Conservation (phyloP, 2,113 vertebrate species). For the Tor tambroides region DNA sequence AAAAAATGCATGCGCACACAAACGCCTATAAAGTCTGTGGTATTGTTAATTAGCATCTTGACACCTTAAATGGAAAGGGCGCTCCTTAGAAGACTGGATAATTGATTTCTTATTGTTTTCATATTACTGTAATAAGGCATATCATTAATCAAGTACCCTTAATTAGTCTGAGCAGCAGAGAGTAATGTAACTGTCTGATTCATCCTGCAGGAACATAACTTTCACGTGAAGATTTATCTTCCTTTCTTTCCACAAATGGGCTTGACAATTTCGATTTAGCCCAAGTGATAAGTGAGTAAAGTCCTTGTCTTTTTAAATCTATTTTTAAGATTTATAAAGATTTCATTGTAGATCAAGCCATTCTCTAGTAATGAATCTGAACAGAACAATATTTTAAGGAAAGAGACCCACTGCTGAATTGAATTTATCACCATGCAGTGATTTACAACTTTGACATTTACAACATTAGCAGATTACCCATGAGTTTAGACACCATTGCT, state of each 20-base stretch:
- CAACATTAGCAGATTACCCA: not conserved
- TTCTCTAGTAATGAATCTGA: constrained; percentile 14
- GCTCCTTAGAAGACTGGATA: not conserved
- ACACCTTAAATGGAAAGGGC: not conserved
- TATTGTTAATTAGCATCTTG: constrained; percentile 16
- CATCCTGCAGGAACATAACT: not conserved
- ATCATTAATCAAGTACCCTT: constrained; percentile 8
- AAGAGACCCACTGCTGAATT: not conserved
- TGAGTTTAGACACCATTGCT: not conserved
- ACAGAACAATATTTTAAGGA: constrained; percentile 20
- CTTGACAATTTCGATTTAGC: not conserved
- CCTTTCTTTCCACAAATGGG: constrained; percentile 26
- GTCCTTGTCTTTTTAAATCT: constrained; percentile 3
- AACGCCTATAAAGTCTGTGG: not conserved
- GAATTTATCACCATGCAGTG: not conserved
- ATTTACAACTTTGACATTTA: constrained; percentile 26
- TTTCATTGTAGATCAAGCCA: not conserved
- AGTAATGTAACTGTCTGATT: constrained; percentile 35
- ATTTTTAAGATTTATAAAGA: constrained; percentile 17
- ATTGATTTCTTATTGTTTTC: constrained; percentile 30
- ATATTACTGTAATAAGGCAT: not conserved
- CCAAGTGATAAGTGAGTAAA: constrained; percentile 24
- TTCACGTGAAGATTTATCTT: not conserved
- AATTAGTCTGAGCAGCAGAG: constrained; percentile 20
- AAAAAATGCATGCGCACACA: not conserved